Evolutionary conservation across 2,113 vertebrate species (phyloP), one percentile per base, ranked within the genome.

Genomic region (Cinclus mexicanus): DNA sequence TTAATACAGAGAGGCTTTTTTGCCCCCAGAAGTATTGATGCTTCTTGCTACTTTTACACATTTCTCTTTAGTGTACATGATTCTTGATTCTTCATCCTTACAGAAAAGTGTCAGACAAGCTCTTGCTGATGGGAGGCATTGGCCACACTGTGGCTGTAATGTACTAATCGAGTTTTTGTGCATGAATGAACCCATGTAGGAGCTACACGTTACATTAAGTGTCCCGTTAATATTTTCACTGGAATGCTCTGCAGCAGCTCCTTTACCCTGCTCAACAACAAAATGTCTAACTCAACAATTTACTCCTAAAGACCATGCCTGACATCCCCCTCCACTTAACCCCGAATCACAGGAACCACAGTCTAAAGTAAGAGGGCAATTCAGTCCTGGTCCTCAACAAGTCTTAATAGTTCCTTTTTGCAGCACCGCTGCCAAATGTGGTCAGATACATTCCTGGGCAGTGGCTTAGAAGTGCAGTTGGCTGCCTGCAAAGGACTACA

Each of bases 311-410:
- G 3, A 78, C 65, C 72, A 42, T 64, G 57, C 77, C 88, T 80
- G 90, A 92, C 94, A 89, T 88, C 93, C 53, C 63, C 69, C 65
- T 94, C 39, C 93, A 95, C 93, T 97, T 97, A 94, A 90, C 83
- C 83, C 79, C 2, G 0, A 93, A 31, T 96, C 89, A 81, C 79
- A 94, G 95, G 87, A 96, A 95, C 93, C 91, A 93, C 90, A 77
- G 90, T 71, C 92, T 63, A 63, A 96, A 85, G 95, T 94, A 96
- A 96, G 89, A 96, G 94, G 87, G 92, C 92, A 93, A 91, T 93
- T 94, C 89, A 96, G 92, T 87, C 86, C 83, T 18, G 6, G 53
- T 59, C 75, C 80, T 96, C 83, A 57, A 84, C 60, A 33, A 64
- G 60, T 14, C 83, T 94, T 94, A 95, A 90, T 88, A 96, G 89